Conservation (phyloP, 2,797 vertebrate genomes). For the Iguana delicatissima region DNA sequence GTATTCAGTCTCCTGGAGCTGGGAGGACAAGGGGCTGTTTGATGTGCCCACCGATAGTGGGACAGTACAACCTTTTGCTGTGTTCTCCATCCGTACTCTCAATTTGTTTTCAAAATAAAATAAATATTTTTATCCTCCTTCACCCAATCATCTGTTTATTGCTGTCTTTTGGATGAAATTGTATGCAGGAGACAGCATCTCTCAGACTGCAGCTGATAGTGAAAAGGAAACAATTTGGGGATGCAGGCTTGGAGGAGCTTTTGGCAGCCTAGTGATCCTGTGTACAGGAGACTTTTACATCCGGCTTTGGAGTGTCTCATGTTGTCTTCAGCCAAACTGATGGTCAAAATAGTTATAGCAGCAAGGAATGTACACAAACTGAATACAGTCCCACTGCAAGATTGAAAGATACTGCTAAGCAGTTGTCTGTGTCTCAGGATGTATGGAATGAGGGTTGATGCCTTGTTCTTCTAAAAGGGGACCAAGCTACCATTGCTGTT, state of each 20-base stretch:
- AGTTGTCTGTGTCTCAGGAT: slow-evolving; percentile 31
- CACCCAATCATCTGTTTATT: slow-evolving; percentile 5
- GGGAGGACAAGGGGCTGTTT: not conserved
- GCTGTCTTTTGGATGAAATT: not conserved
- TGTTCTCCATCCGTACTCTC: not conserved
- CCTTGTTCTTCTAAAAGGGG: slow-evolving; percentile 76
- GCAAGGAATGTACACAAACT: slow-evolving; percentile 47
- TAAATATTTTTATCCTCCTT: not conserved
- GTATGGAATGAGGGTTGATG: slow-evolving; percentile 51
- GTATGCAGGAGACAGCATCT: not conserved
- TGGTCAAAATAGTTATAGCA: slow-evolving; percentile 57
- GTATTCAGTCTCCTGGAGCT: not conserved
- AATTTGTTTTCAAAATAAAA: not conserved
- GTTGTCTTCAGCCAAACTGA: slow-evolving; percentile 62
- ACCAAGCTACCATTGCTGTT: slow-evolving; percentile 76
- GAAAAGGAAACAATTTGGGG: not conserved
- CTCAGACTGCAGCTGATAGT: not conserved
- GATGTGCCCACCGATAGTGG: not conserved
- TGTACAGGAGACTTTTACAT: not conserved
- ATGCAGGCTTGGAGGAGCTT: not conserved
- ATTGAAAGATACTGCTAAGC: slow-evolving; percentile 34
- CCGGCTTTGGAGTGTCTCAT: slow-evolving; percentile 44
- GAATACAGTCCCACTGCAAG: slow-evolving; percentile 41
- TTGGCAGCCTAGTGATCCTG: not conserved
- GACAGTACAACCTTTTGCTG: not conserved